Base-by-base conservation (phyloP, 2,888 invertebrate species). In the Agrochola litura region DNA sequence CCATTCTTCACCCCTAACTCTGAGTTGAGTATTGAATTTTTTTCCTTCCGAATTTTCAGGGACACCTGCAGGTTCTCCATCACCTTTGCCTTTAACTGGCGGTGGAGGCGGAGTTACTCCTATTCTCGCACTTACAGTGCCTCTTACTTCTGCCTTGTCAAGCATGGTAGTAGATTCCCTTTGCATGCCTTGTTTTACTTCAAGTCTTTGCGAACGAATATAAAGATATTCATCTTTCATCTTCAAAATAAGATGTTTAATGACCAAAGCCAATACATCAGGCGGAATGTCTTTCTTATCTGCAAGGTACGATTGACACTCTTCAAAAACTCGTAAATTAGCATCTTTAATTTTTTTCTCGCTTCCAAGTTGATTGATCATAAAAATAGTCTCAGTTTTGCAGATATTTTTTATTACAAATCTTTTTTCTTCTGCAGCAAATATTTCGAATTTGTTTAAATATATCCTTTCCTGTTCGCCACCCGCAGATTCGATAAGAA, bases 1-100 rank as follows among this genome's bases (percentile, higher is more conserved):
- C 97, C 97, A 97, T 89, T 97, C 97, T 89, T 97, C 97, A 19
- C 97, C 97, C 64, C 97, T 93, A 2, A 95, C 94, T 85, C 97
- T 93, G 19, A 97, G 93, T 49, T 89, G 90, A 8, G 97, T 97
- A 84, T 95, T 96, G 83, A 95, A 95, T 86, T 97, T 97, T 80
- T 96, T 96, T 2, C 92, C 94, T 82, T 93, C 94, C 22, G 65
- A 14, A 49, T 3, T 12, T n/a, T 30, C 73, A 16, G 60, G 25
- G 14, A 25, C 9, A 72, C 0, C 41, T 19, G 4, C 49, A 22
- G 75, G 72, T n/a, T 90, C 90, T 19, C 54, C 56, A 56, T 91
- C 92, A 9, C 82, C 91, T 82, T 94, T 95, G 2, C 86, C 87
- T 87, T 93, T 95, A 3, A 82, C 64, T 78, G 46, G 54, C 0